Base-by-base conservation (phyloP, 2,113 vertebrate genomes). In the Electrona antarctica region DNA sequence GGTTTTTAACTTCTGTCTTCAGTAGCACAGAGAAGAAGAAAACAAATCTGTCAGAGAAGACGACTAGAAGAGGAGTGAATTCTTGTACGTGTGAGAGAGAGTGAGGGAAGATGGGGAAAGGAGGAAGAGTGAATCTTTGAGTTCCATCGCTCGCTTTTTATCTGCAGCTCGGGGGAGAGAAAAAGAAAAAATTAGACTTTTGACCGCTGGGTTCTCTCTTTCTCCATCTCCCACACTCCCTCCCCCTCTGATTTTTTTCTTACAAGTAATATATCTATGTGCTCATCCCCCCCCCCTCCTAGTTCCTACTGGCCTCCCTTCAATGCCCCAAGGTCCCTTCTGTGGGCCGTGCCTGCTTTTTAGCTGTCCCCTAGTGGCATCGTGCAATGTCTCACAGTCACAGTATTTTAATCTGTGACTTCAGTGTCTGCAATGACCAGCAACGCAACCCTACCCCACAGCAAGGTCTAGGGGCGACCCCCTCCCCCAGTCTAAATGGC, bases 351-450 rank as follows among this genome's bases (percentile, higher is more conserved):
- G 66, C 72, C 85, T 87, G 80, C 54, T 51, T 29, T 21, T 4
- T 14, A 12, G 28, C 28, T 15, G 80, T 81, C 73, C 5, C 78
- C 68, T 66, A 79, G 68, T 83, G 83, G 88, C 84, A 83, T 89
- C 64, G 88, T 92, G 87, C 88, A 91, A 89, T 91, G 78, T 83
- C 83, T 86, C 82, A 85, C 87, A 88, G 86, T 91, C 21, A 21
- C 21, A 21, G 21, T 21, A 21, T 84, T 87, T 88, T 78, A 54
- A 70, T 80, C 84, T 88, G 79, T 86, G 83, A 89, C 74, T 80
- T 75, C 7, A 82, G 77, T 81, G 64, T 84, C 84, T 88, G 79
- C 81, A 79, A 41, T 73, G 76, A 89, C 73, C 64, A 51, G 41
- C 68, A 77, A 70, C 45, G 10, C 63, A 46, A 21, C 61, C 48